These are phyloP conservation scores for Thymelicus acteon DNA, from an alignment of 2,888 invertebrate genomes.

Conservation along the genomic window DNA sequence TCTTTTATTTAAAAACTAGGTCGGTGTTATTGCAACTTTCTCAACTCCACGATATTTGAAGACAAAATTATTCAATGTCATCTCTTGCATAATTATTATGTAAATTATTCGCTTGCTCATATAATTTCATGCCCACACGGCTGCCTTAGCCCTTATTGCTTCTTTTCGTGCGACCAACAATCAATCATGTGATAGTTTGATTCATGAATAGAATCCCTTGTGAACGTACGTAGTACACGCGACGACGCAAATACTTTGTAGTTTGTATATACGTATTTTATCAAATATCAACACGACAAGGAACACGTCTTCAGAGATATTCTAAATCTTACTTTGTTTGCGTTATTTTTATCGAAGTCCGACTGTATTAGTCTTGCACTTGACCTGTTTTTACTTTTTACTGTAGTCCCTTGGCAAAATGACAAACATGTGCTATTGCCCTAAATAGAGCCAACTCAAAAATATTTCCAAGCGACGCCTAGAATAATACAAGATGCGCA, in stretches of 20 bases:
- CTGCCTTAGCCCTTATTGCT: conserved; percentile 22
- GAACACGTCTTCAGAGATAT: too few species aligned
- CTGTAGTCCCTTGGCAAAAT: conserved; percentile 12
- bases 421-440: conserved; percentile 13
- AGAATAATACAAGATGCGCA: too few species aligned
- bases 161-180: conserved; percentile 25
- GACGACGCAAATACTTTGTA: background rate
- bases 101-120: conserved; percentile 24
- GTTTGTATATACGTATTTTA: background rate
- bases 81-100: conserved; percentile 24
- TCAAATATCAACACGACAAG: background rate
- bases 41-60: background rate
- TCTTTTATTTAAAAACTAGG: too few species aligned
- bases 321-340: background rate
- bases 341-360: background rate
- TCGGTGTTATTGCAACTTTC: background rate
- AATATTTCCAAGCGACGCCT: conserved; percentile 1
- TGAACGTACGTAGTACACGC: background rate
- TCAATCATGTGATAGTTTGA: conserved; percentile 36
- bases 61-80: conserved; percentile 25
- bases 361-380: conserved; percentile 4
- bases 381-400: conserved; percentile 13
- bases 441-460: conserved; percentile 6
- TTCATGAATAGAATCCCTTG: conserved; percentile 15
- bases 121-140: conserved; percentile 19